These are phyloP conservation scores for Drosophila willistoni DNA, from an alignment of 1,140 invertebrate species.

Conservation along the genomic window DNA sequence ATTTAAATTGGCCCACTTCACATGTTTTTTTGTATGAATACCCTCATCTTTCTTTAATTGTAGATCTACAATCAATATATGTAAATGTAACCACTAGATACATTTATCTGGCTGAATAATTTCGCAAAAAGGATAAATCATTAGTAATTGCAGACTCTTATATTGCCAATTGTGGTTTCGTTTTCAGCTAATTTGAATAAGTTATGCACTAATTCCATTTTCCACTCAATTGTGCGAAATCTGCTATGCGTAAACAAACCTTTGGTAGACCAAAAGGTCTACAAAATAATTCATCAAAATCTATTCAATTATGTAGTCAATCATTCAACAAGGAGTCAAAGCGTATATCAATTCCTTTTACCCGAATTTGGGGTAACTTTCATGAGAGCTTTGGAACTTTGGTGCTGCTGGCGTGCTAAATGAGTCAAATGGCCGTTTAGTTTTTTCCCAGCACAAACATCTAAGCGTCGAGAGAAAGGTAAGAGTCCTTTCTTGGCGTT, in stretches of 20 bases:
- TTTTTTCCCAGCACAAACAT: background rate
- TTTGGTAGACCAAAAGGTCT: background rate
- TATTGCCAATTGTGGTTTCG: background rate
- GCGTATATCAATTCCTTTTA: constrained; percentile 7
- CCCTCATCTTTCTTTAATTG: no score
- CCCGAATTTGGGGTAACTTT: background rate
- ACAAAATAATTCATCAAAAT: constrained; percentile 40
- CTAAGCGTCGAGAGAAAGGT: no score
- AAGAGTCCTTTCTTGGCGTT: background rate
- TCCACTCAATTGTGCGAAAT: constrained; percentile 8
- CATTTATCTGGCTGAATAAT: no score
- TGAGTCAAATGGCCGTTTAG: constrained; percentile 52
- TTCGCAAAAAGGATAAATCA: no score
- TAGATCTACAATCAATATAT: no score
- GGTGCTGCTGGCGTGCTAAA: constrained; percentile 22
- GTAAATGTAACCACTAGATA: no score
- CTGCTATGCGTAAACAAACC: background rate
- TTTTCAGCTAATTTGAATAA: constrained; percentile 1
- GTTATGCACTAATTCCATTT: constrained; percentile 2
- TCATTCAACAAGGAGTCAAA: constrained; percentile 34
- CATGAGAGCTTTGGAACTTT: constrained; percentile 9
- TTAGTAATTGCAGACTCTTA: background rate
- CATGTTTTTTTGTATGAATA: no score
- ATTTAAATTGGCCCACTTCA: no score
- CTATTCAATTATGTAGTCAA: constrained; percentile 56